Evolutionary conservation across 2,797 vertebrate species (phyloP).

Genomic region (Cichlasoma orientale): DNA sequence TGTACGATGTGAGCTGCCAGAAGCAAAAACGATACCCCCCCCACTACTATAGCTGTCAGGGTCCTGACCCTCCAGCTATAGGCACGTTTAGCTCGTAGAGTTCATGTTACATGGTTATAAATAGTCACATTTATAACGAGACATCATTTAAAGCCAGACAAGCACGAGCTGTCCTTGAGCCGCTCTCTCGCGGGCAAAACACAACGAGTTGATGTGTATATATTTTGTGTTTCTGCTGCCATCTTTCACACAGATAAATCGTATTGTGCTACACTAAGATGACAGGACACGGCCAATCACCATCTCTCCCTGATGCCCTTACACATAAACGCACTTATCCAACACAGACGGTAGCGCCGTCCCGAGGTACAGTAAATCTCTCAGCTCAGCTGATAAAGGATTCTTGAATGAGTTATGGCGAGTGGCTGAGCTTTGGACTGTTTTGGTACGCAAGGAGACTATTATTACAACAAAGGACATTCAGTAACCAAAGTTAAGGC

Average conservation of each 20-base stretch:
- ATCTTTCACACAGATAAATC: background rate
- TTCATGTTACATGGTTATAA: background rate
- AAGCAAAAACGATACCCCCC: background rate
- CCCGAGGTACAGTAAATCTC: background rate
- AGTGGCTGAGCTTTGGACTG: background rate
- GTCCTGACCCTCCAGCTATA: background rate
- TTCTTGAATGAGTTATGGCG: background rate
- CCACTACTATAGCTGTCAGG: background rate
- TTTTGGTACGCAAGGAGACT: background rate
- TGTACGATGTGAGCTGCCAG: background rate
- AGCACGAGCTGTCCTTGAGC: background rate
- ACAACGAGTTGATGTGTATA: background rate
- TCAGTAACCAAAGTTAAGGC: background rate
- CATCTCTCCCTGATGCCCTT: background rate
- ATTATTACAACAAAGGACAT: background rate
- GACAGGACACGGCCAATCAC: constrained; percentile 3
- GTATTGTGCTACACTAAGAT: background rate
- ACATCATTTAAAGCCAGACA: background rate
- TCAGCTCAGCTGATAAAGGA: background rate
- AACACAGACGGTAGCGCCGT: background rate
- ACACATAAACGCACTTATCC: background rate
- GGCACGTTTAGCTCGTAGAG: background rate
- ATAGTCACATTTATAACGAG: background rate
- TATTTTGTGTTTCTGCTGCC: background rate
- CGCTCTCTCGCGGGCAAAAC: background rate